phyloP scores from a whole-genome alignment of 2,113 vertebrate species.

The Trogon melanurus region DNA sequence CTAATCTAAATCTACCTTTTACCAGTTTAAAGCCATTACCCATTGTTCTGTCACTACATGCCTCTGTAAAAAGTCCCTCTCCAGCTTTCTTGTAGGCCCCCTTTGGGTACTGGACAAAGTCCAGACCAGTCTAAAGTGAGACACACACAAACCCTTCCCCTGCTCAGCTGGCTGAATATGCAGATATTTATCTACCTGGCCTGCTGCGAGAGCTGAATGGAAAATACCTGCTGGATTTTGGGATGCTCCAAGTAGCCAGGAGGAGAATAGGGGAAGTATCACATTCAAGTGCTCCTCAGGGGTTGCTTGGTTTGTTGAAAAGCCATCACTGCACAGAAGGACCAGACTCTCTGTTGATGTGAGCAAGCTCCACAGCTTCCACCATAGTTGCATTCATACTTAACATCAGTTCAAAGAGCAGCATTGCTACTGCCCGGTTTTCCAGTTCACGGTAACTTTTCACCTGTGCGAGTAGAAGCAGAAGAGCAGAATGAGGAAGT shows the following conservation, averaged over 20 bases:
- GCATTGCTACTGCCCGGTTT: not conserved
- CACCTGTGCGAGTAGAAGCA: not conserved
- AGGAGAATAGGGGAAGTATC: not conserved
- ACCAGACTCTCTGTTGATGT: not conserved
- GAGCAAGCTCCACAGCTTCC: not conserved
- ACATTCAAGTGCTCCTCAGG: not conserved
- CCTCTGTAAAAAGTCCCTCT: not conserved
- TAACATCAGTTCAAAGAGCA: not conserved
- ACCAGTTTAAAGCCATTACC: not conserved
- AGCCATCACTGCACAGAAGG: not conserved
- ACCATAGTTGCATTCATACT: rapidly evolving
- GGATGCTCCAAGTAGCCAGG: not conserved
- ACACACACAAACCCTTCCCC: not conserved
- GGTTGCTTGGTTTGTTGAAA: not conserved
- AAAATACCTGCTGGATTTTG: not conserved
- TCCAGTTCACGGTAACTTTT: not conserved
- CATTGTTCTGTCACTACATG: not conserved
- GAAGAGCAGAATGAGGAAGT: not conserved
- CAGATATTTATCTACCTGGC: not conserved
- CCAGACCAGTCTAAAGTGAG: not conserved
- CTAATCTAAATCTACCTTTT: not conserved
- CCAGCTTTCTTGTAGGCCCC: not conserved
- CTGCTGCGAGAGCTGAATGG: not conserved
- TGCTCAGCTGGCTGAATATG: not conserved
- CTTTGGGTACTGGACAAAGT: not conserved